A percentile compares a stretch with the other conserved stretches of the same genome.
Evolutionary conservation across 2,113 vertebrate genomes (phyloP).

Genomic region (Paralichthys olivaceus): DNA sequence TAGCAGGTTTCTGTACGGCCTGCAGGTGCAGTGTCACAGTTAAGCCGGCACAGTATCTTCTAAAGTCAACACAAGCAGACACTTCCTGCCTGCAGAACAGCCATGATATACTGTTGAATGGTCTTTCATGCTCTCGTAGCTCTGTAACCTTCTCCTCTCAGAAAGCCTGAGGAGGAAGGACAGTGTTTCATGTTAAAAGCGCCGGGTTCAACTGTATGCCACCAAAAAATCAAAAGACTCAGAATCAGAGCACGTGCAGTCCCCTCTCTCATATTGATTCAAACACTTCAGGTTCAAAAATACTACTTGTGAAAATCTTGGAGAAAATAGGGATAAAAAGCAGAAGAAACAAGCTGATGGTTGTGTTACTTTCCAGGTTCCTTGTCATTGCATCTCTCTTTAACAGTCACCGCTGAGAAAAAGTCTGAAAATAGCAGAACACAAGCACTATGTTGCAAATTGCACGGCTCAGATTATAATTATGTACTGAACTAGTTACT

Average conservation of each 20-base stretch:
- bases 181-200: constrained; percentile 48
- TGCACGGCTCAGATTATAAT: constrained; percentile 1
- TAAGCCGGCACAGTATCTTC: not conserved
- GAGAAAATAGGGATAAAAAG: not conserved
- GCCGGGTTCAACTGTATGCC: constrained; percentile 52
- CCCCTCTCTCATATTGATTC: constrained; percentile 32
- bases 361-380: not conserved
- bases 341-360: not conserved
- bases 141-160: constrained; percentile 47
- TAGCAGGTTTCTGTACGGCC: not conserved
- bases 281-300: constrained; percentile 29
- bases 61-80: constrained; percentile 13
- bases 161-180: constrained; percentile 34
- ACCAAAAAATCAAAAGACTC: constrained; percentile 48
- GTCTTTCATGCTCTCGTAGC: constrained; percentile 51
- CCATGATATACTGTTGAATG: constrained; percentile 23
- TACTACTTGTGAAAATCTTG: constrained; percentile 1
- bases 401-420: not conserved
- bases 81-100: constrained; percentile 18
- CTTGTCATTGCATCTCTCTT: not conserved
- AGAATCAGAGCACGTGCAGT: constrained; percentile 30
- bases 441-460: not conserved
- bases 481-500: not conserved
- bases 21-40: constrained; percentile 25
- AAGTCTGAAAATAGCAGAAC: not conserved